Percentiles rank a stretch among this genome's conserved stretches.
Evolutionary conservation across 1,140 invertebrate genomes (phyloP).

Genomic region (Octopus sinensis): DNA sequence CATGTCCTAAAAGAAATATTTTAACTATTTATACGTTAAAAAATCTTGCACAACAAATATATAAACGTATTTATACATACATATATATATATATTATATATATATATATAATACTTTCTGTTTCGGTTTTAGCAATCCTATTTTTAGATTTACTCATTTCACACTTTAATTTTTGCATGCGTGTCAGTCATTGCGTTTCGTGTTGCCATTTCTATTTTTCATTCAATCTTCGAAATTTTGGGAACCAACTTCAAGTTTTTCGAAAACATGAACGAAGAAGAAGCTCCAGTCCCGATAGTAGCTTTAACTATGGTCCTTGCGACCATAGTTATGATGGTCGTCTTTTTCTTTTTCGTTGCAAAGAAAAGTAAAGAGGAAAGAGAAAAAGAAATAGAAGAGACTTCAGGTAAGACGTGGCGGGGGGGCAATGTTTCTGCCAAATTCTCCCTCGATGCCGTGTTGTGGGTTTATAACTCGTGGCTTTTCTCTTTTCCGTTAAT

Average conservation of each 20-base stretch:
- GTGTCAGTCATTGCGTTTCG: no score
- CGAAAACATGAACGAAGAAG: constrained; percentile 14
- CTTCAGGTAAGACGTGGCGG: no score
- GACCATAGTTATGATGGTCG: constrained; percentile 41
- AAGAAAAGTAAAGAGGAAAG: constrained; percentile 27
- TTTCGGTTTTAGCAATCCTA: no score
- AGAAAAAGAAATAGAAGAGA: neutral
- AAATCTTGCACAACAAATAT: neutral
- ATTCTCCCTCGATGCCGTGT: no score
- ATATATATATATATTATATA: neutral
- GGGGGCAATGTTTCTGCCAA: no score
- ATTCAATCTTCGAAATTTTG: no score
- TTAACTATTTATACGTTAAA: neutral
- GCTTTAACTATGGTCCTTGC: constrained; percentile 47
- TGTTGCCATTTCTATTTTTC: no score
- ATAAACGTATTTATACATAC: neutral
- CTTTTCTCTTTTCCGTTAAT: no score
- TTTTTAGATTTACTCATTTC: no score
- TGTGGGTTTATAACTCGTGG: no score
- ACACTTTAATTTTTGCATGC: no score
- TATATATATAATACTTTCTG: neutral
- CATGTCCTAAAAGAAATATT: neutral
- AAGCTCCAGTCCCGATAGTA: constrained; percentile 36
- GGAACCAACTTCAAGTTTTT: no score
- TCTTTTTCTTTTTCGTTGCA: constrained; percentile 38